phyloP scores from a whole-genome alignment of 2,113 vertebrate species.

The Xyliphius kryptos region DNA sequence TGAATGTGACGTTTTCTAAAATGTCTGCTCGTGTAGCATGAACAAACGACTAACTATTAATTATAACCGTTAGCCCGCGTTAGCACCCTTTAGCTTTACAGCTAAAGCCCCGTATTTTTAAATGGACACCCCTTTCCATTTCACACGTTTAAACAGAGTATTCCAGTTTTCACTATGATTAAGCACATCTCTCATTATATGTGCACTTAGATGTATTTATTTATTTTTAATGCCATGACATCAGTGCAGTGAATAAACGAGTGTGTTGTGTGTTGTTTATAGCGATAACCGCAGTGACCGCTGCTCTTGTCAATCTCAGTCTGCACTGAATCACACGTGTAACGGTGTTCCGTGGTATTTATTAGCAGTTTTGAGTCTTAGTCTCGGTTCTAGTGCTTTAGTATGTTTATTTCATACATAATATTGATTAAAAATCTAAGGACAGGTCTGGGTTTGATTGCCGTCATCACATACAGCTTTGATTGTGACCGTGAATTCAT shows the following conservation, averaged over 20 bases:
- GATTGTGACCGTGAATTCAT: too few relatives aligned
- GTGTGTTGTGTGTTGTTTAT: neutral
- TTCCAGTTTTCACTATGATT: neutral
- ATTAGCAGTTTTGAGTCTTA: too few relatives aligned
- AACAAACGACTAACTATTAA: neutral
- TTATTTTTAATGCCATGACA: too few relatives aligned
- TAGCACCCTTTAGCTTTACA: constrained; percentile 7
- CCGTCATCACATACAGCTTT: too few relatives aligned
- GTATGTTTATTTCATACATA: too few relatives aligned
- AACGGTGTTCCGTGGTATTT: too few relatives aligned
- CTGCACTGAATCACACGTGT: neutral
- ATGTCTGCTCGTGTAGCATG: neutral
- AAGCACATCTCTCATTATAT: too few relatives aligned
- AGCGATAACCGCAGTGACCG: neutral
- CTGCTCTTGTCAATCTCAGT: constrained; percentile 36
- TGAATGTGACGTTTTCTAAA: neutral
- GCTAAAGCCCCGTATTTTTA: neutral
- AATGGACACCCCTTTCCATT: neutral
- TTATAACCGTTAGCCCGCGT: neutral
- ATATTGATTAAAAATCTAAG: too few relatives aligned
- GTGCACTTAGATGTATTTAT: neutral
- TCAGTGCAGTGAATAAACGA: neutral
- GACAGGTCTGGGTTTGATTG: too few relatives aligned
- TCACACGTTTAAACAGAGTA: neutral
- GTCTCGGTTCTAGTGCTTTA: too few relatives aligned